Evolutionary conservation across 2,888 invertebrate genomes (phyloP).

Genomic region (Zelleria hepariella): DNA sequence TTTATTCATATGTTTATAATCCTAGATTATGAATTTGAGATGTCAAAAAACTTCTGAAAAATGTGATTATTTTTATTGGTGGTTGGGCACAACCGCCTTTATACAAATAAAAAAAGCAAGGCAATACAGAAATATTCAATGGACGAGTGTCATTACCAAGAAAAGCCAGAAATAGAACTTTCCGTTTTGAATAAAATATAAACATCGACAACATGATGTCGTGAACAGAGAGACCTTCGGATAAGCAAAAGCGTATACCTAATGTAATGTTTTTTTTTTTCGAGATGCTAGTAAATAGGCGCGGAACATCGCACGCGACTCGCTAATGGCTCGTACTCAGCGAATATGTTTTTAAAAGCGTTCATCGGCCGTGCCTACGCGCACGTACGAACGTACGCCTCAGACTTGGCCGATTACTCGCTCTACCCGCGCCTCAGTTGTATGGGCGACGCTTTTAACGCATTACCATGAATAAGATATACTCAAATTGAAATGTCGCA

Average conservation of each 20-base stretch:
- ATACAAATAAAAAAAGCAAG: too few relatives aligned
- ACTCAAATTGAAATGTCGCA: slow-evolving; percentile 70
- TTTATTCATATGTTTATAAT: too few relatives aligned
- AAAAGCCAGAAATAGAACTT: too few relatives aligned
- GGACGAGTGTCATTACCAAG: too few relatives aligned
- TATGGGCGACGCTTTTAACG: slow-evolving; percentile 65
- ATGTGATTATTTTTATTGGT: too few relatives aligned
- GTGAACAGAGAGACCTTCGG: too few relatives aligned
- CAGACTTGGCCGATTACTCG: slow-evolving; percentile 42
- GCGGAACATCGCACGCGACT: slow-evolving; percentile 49
- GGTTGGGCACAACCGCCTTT: too few relatives aligned
- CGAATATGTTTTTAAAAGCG: slow-evolving; percentile 55
- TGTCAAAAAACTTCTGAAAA: too few relatives aligned
- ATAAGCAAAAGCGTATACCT: background rate
- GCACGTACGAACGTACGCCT: background rate
- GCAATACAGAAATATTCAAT: too few relatives aligned
- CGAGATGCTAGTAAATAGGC: slow-evolving; percentile 59
- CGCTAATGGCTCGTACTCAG: slow-evolving; percentile 58
- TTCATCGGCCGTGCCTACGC: background rate
- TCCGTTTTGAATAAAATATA: too few relatives aligned
- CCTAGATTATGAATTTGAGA: too few relatives aligned
- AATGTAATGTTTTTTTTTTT: slow-evolving; percentile 19
- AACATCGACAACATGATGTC: too few relatives aligned
- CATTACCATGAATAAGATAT: slow-evolving; percentile 72
- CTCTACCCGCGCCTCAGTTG: slow-evolving; percentile 43